A percentile compares a stretch with the other conserved stretches of the same genome.
These are phyloP conservation scores for Mungos mungo DNA, from an alignment of 2,113 vertebrate species.

Conservation along the genomic window DNA sequence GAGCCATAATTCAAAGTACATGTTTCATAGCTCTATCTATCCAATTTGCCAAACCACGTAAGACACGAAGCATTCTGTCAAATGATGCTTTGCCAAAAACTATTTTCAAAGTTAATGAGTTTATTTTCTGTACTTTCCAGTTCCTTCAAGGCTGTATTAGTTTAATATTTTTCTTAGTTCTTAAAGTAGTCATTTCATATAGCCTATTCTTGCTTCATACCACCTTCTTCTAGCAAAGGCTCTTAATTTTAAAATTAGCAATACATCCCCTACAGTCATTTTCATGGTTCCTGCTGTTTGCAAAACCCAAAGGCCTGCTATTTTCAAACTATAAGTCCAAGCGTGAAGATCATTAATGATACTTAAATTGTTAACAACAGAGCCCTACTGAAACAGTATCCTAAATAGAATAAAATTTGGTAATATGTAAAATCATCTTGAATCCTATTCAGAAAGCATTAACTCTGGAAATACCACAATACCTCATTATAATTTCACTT, in stretches of 20 bases:
- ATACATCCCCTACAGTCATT: neutral
- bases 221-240: neutral
- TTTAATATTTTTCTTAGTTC: neutral
- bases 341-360: neutral
- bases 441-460: neutral
- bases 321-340: conserved; percentile 42
- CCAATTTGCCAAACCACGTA: neutral
- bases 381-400: neutral
- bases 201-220: neutral
- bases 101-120: neutral
- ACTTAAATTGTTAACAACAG: neutral
- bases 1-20: neutral
- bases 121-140: neutral
- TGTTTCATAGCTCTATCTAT: neutral
- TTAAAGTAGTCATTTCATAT: neutral
- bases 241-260: conserved; percentile 2
- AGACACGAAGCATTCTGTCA: neutral
- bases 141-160: neutral
- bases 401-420: neutral
- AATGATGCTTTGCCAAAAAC: neutral
- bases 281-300: neutral
- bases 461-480: neutral
- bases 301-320: conserved; percentile 2
- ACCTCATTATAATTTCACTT: neutral
- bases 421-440: conserved; percentile 15